These are phyloP conservation scores for Bombus difficillimus DNA, from an alignment of 1,140 invertebrate species.

Conservation along the genomic window DNA sequence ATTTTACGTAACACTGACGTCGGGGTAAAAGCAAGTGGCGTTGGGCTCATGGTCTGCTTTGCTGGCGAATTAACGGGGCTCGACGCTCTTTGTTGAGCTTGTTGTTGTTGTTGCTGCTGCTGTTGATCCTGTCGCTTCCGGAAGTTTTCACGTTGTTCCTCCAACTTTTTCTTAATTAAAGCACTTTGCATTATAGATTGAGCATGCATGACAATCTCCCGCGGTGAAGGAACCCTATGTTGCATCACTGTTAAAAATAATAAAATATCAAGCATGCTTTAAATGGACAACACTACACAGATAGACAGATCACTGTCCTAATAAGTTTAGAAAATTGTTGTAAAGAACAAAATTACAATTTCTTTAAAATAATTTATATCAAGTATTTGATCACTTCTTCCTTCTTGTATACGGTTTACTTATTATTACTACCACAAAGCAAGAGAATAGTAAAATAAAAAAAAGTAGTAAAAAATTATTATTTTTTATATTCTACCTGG, in stretches of 20 bases:
- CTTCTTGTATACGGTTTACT: not conserved
- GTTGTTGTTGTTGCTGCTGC: slow-evolving; percentile 83
- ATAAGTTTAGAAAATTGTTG: slow-evolving; percentile 5
- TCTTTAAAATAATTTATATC: not conserved
- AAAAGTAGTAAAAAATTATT: slow-evolving; percentile 24
- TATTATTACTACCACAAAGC: not conserved
- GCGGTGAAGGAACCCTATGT: slow-evolving; percentile 90
- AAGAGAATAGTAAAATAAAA: not conserved
- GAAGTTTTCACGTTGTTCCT: slow-evolving; percentile 92
- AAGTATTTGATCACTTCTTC: not conserved
- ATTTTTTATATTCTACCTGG: slow-evolving; percentile 81
- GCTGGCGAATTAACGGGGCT: slow-evolving; percentile 79
- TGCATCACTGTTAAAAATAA: slow-evolving; percentile 83
- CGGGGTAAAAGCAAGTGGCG: slow-evolving; percentile 92
- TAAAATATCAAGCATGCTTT: slow-evolving; percentile 32
- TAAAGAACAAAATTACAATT: not conserved
- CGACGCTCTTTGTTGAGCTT: slow-evolving; percentile 74
- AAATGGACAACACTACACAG: not conserved
- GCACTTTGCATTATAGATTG: slow-evolving; percentile 92
- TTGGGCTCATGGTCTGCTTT: slow-evolving; percentile 82
- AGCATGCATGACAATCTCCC: slow-evolving; percentile 91
- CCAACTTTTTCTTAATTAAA: slow-evolving; percentile 92
- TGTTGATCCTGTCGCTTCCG: slow-evolving; percentile 89
- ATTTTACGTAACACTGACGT: slow-evolving; percentile 96
- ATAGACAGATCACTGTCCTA: not conserved